Evolutionary conservation across 2,888 invertebrate species (phyloP).

Genomic region (Dolichomitus sp.): DNA sequence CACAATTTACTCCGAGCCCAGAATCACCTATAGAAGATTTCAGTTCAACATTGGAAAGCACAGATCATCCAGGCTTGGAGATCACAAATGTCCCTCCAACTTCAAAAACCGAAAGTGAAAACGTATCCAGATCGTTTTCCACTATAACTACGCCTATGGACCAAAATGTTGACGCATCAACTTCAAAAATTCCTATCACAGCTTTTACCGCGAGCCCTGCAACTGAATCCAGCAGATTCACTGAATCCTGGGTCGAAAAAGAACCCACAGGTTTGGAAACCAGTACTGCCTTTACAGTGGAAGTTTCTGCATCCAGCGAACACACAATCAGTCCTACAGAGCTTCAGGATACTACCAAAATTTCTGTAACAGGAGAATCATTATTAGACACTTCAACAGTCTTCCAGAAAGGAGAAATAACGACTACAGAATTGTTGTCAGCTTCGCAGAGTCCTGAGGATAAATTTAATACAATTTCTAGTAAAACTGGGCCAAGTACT

Average conservation of each 20-base stretch:
- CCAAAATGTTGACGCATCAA: background rate
- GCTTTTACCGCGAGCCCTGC: conserved; percentile 7
- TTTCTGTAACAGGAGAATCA: conserved; percentile 52
- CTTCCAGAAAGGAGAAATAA: conserved; percentile 47
- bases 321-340: conserved; percentile 6
- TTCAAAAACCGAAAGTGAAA: conserved; percentile 34
- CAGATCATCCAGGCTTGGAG: conserved; percentile 2
- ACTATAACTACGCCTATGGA: background rate
- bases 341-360: conserved; percentile 16
- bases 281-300: conserved; percentile 1
- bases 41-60: conserved; percentile 13
- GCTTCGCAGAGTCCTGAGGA: background rate
- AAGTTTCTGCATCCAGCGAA: background rate
- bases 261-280: background rate
- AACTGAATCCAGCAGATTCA: background rate
- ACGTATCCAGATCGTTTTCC: conserved; percentile 28
- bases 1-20: background rate
- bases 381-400: conserved; percentile 61
- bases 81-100: conserved; percentile 9
- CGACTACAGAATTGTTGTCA: conserved; percentile 8
- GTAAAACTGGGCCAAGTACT: background rate
- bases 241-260: background rate
- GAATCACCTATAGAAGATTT: conserved; percentile 10
- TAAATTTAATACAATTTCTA: background rate
- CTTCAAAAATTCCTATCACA: conserved; percentile 6